Evolutionary conservation across 2,797 vertebrate genomes (phyloP).

Genomic region (Alosa sapidissima): DNA sequence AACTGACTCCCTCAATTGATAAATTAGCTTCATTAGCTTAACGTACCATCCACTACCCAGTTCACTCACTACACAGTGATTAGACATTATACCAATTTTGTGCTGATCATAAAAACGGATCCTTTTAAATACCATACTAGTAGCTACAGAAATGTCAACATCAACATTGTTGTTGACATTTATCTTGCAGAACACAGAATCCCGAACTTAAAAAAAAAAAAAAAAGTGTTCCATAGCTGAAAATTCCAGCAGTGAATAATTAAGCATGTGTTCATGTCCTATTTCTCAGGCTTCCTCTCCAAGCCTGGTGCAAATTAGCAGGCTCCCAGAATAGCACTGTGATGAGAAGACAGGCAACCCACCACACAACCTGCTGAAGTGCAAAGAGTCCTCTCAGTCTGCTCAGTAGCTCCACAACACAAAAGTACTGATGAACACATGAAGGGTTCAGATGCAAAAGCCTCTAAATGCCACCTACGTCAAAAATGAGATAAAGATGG

Average conservation of each 20-base stretch:
- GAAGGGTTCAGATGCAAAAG: too few species aligned
- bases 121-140: neutral
- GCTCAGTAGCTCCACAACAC: neutral
- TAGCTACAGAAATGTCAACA: neutral
- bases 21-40: too few species aligned
- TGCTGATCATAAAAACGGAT: neutral
- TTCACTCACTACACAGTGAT: neutral
- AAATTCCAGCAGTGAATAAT: constrained; percentile 45
- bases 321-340: constrained; percentile 39
- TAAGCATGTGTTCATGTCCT: constrained; percentile 43
- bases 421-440: neutral
- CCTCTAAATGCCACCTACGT: too few species aligned
- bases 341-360: constrained; percentile 32
- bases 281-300: constrained; percentile 39
- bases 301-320: constrained; percentile 38
- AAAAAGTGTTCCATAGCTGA: neutral
- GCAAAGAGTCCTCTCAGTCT: neutral
- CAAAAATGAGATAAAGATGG: too few species aligned
- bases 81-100: neutral
- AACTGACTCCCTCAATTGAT: too few species aligned
- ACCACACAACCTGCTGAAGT: constrained; percentile 18
- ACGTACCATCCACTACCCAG: too few species aligned
- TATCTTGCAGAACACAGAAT: neutral
- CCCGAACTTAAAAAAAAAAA: neutral
- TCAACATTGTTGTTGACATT: neutral